Evolutionary conservation across 2,888 invertebrate genomes (phyloP).

Genomic region (Nomada hirtipes): DNA sequence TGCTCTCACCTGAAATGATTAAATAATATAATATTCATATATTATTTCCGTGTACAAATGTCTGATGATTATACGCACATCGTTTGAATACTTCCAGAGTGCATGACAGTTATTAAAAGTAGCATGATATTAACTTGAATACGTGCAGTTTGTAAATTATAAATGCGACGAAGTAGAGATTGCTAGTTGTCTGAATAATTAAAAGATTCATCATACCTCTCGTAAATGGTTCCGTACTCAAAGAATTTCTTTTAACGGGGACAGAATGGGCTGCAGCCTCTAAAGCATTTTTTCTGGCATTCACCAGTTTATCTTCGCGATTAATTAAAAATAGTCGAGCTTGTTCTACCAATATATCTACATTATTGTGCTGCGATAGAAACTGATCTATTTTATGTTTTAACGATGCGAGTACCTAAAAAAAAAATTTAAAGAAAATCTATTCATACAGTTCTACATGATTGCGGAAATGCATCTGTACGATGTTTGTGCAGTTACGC

Average conservation of each 20-base stretch:
- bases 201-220: constrained; percentile 77
- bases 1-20: constrained; percentile 86
- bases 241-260: constrained; percentile 70
- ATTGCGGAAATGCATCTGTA: neutral
- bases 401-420: constrained; percentile 90
- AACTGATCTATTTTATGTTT: constrained; percentile 95
- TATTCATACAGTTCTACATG: constrained; percentile 63
- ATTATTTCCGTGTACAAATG: constrained; percentile 7
- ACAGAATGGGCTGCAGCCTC: constrained; percentile 84
- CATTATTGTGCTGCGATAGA: constrained; percentile 87
- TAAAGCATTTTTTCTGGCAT: constrained; percentile 88
- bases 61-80: constrained; percentile 70
- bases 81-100: constrained; percentile 70
- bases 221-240: constrained; percentile 79
- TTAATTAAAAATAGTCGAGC: constrained; percentile 92
- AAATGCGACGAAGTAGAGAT: constrained; percentile 4
- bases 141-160: neutral
- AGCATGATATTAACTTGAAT: constrained; percentile 45
- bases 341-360: constrained; percentile 89
- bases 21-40: neutral
- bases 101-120: constrained; percentile 51
- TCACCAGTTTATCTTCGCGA: constrained; percentile 91
- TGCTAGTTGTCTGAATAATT: constrained; percentile 23
- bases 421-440: constrained; percentile 45
- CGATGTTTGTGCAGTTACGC: constrained; percentile 66